These are phyloP conservation scores for Taxidea taxus DNA, from an alignment of 2,113 vertebrate species.

Conservation along the genomic window DNA sequence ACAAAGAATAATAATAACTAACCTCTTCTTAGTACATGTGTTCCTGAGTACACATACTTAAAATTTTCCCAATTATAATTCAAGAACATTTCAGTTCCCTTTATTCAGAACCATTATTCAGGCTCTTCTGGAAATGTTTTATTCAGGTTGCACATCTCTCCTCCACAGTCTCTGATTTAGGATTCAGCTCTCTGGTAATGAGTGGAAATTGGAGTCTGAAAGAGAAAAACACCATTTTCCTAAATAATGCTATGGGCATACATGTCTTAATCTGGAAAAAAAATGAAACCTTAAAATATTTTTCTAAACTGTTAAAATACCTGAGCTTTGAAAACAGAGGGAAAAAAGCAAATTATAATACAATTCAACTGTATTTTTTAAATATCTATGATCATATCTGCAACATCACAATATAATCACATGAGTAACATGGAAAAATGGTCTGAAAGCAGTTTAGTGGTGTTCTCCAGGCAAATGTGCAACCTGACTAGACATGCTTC, in stretches of 20 bases:
- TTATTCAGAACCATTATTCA: conserved; percentile 60
- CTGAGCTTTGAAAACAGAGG: conserved; percentile 51
- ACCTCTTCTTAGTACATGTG: conserved; percentile 14
- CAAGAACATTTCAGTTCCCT: conserved; percentile 50
- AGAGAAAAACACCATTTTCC: conserved; percentile 62
- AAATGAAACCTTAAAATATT: conserved; percentile 13
- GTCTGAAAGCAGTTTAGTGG: background rate
- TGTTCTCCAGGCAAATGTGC: background rate
- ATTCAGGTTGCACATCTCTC: conserved; percentile 62
- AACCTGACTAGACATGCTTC: background rate
- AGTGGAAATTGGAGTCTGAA: conserved; percentile 46
- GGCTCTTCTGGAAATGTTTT: conserved; percentile 69
- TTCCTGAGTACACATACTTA: conserved; percentile 50
- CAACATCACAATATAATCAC: background rate
- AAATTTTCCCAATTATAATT: conserved; percentile 68
- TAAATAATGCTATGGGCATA: conserved; percentile 28
- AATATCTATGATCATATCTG: background rate
- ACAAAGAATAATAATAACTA: conserved; percentile 54
- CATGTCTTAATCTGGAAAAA: conserved; percentile 20
- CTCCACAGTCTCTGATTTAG: conserved; percentile 56
- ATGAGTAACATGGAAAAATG: background rate
- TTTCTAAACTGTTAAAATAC: conserved; percentile 44
- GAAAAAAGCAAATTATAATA: conserved; percentile 14
- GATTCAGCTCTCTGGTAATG: conserved; percentile 57
- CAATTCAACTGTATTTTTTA: background rate